Base-by-base conservation (phyloP, 2,113 vertebrate species). In the Synodontis membranacea region DNA sequence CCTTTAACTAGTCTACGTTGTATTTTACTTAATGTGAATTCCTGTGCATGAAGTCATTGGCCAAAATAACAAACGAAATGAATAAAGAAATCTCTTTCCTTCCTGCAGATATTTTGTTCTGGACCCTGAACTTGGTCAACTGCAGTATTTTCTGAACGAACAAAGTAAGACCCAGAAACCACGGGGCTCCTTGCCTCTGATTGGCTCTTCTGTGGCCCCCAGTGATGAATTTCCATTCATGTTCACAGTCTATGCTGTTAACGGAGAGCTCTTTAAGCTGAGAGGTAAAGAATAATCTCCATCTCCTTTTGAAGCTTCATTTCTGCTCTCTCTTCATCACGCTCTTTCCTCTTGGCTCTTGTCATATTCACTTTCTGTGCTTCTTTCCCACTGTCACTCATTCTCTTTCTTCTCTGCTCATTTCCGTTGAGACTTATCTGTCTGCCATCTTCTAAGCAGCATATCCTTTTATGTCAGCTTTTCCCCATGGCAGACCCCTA, bases 121-220 rank as follows among this genome's bases (percentile, higher is more conserved):
- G 94, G 96, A 98, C 76, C 96, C 96, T 19, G 96, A 97, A 86
- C 93, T 93, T 1, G 96, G 96, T 23, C 92, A 96, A 90, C 95
- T 98, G 86, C 96, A 97, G 83, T 98, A 98, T 92, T 97, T 96
- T 21, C 94, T 98, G 90, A 97, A 96, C 6, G 97, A 97, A 64
- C 95, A 95, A 80, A 96, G 94, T 90, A 96, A 95, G 91, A 94
- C 90, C 83, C 96, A 97, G 94, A 96, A 96, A 89, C 96, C 97
- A 1, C 92, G 97, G 86, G 97, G 97, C 82, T 91, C 93, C 60
- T 92, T 98, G 90, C 95, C 96, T 84, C 93, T 98, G 39, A 93
- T 95, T 0, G 97, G 97, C 46, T 96, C 97, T 83, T 93, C 95
- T 2, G 96, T 98, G 90, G 95, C 95, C 0, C 94, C 95, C 87